A percentile compares a stretch with the other conserved stretches of the same genome.
Conservation (phyloP, 2,797 vertebrate species). For the Leptodactylus fallax region DNA sequence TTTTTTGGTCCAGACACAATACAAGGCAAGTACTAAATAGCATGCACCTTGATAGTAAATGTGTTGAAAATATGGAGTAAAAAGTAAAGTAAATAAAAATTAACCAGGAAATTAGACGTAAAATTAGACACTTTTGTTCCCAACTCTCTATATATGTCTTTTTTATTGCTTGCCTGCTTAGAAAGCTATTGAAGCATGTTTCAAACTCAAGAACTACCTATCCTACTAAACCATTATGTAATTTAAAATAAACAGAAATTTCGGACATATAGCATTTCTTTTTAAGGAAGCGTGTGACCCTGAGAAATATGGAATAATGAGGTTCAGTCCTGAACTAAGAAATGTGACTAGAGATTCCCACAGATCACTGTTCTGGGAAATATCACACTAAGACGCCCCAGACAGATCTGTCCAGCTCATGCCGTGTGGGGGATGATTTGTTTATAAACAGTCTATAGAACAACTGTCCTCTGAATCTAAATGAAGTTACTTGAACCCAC, state of each 20-base stretch:
- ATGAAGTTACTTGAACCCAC: not conserved
- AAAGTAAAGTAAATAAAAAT: too few relatives aligned
- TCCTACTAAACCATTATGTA: not conserved
- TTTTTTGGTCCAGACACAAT: too few relatives aligned
- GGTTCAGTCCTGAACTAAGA: not conserved
- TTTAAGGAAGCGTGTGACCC: conserved; percentile 39
- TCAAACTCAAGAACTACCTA: not conserved
- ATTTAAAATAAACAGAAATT: not conserved
- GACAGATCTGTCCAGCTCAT: conserved; percentile 38
- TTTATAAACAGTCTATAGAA: conserved; percentile 35
- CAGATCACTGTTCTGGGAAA: conserved; percentile 53
- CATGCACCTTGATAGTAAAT: too few relatives aligned
- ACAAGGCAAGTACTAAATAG: too few relatives aligned
- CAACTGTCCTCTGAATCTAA: not conserved
- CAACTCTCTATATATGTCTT: too few relatives aligned
- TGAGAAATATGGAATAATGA: conserved; percentile 48
- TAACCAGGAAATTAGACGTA: too few relatives aligned
- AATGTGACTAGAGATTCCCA: conserved; percentile 39
- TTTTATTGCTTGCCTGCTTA: too few relatives aligned
- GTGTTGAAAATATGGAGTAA: too few relatives aligned
- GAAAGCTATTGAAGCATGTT: too few relatives aligned
- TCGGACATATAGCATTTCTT: not conserved
- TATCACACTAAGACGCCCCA: conserved; percentile 5
- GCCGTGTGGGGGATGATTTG: conserved; percentile 41
- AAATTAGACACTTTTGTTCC: too few relatives aligned